A percentile compares a stretch with the other conserved stretches of the same genome.
Conservation (phyloP, 1,140 invertebrate species). For the Glomeris maerens region DNA sequence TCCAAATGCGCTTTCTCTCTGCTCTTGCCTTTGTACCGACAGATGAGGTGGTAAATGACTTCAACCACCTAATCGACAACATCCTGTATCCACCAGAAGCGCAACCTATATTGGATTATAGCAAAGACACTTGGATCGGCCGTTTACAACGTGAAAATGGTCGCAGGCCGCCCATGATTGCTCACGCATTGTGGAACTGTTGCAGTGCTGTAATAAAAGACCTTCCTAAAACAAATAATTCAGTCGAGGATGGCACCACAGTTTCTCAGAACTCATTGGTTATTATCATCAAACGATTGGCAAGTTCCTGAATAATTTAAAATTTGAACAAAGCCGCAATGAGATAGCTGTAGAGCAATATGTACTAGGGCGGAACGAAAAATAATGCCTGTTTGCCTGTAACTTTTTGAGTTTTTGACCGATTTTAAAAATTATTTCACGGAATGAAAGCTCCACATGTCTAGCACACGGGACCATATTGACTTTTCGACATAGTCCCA, state of each 20-base stretch:
- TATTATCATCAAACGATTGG: not conserved
- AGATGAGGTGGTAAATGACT: not conserved
- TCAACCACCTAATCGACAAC: not conserved
- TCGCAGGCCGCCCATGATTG: not conserved
- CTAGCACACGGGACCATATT: no score
- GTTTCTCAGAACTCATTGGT: not conserved
- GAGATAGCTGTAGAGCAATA: not conserved
- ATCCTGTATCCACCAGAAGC: not conserved
- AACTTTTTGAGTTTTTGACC: no score
- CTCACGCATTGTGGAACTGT: constrained; percentile 1
- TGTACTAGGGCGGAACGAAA: not conserved
- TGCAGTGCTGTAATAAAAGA: not conserved
- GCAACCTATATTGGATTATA: not conserved
- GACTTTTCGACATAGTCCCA: no score
- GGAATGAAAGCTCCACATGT: no score
- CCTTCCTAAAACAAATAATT: not conserved
- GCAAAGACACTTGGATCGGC: constrained; percentile 6
- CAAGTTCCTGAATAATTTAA: not conserved
- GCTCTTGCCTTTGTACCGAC: not conserved
- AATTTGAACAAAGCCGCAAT: not conserved
- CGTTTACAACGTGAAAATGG: not conserved
- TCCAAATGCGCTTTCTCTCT: not conserved
- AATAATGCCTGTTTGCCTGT: no score
- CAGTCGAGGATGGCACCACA: not conserved
- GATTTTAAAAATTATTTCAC: no score